A percentile compares a stretch with the other conserved stretches of the same genome.
phyloP scores from a whole-genome alignment of 1,140 invertebrate genomes.

The Trialeurodes vaporariorum region DNA sequence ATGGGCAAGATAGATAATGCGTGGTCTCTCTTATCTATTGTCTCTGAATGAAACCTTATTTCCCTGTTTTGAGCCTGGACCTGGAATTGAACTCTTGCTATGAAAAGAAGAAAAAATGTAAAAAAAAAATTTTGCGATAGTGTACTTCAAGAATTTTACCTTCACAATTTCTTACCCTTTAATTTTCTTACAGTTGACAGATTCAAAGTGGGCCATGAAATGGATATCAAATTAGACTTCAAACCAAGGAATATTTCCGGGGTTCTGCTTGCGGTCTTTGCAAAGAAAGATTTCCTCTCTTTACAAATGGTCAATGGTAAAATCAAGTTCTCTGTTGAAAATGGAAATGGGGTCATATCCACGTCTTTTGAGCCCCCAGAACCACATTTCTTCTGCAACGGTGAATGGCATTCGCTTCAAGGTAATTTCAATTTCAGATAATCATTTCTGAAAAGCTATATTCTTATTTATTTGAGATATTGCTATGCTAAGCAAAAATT shows the following conservation, averaged over 20 bases:
- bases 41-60: no score
- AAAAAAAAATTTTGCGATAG: no score
- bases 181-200: constrained; percentile 43
- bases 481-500: no score
- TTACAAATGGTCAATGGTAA: constrained; percentile 79
- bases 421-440: no score
- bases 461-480: no score
- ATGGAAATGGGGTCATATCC: constrained; percentile 65
- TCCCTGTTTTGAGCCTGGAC: no score
- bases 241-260: constrained; percentile 74
- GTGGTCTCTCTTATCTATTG: no score
- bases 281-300: constrained; percentile 67
- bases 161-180: constrained; percentile 22
- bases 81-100: no score
- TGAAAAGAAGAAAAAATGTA: no score
- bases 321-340: constrained; percentile 70
- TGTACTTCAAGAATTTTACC: no score
- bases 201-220: constrained; percentile 61
- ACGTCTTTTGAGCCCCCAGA: constrained; percentile 55
- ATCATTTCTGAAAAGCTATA: no score
- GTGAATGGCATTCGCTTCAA: constrained; percentile 82
- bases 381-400: constrained; percentile 70
- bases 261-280: constrained; percentile 65
- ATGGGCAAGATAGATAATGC: no score
- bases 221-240: constrained; percentile 76